Conservation (phyloP, 2,113 vertebrate genomes). For the Mastomys natalensis region DNA sequence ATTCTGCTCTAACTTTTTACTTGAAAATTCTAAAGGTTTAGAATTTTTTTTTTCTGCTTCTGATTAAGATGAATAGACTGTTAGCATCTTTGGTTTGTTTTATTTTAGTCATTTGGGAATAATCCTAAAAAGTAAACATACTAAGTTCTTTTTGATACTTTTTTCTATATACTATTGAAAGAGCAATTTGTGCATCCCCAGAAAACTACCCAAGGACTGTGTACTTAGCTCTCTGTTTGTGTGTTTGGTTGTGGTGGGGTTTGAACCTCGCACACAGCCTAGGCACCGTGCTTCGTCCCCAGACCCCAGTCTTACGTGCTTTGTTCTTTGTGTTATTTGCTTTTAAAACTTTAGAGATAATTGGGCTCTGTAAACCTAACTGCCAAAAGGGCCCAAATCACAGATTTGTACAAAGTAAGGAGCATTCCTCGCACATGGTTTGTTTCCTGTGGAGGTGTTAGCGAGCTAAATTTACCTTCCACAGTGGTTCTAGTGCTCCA, state of each 20-base stretch:
- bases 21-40: slow-evolving; percentile 38
- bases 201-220: background rate
- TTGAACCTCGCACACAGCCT: background rate
- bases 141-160: slow-evolving; percentile 10
- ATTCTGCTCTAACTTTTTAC: slow-evolving; percentile 61
- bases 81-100: background rate
- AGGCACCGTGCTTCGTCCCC: background rate
- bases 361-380: slow-evolving; percentile 16
- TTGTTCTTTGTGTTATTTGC: background rate
- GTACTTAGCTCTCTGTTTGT: background rate
- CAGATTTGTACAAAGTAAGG: background rate
- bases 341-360: background rate
- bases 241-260: background rate
- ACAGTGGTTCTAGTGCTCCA: background rate
- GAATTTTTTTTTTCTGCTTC: slow-evolving; percentile 45
- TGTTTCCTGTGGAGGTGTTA: background rate
- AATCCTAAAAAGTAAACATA: slow-evolving; percentile 11
- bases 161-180: slow-evolving; percentile 41
- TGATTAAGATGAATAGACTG: background rate
- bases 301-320: background rate
- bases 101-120: slow-evolving; percentile 10
- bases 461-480: background rate
- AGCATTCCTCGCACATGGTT: background rate
- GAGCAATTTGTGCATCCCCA: background rate
- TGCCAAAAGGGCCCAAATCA: background rate